Base-by-base conservation (phyloP, 2,888 invertebrate species). In the Epinotia ramella region DNA sequence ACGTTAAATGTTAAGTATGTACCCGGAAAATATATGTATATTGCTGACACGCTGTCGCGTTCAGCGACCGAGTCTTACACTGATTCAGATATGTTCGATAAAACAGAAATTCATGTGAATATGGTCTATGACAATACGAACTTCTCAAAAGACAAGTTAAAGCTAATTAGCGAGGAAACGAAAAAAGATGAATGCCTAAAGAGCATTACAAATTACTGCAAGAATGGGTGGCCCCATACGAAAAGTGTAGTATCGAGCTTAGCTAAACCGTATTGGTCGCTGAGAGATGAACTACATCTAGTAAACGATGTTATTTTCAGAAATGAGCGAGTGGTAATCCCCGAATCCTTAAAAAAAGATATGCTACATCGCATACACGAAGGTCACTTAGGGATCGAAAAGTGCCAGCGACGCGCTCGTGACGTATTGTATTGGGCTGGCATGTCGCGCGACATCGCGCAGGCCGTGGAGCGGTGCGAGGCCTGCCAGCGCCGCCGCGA, bases 31-130 rank as follows among this genome's bases (percentile, higher is more conserved):
- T 78, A 80, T 28, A 71, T 85, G 49, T 77, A 78, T 11, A 67
- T 85, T 18, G 82, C 84, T 3, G 84, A 86, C 76, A 80, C 84
- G 44, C 72, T 87, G 28, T 84, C 84, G 7, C 77, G 85, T 20
- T 63, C 74, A 12, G 73, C 80, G n/a, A 77, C 64, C 12, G 63
- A 53, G 56, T 2, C 16, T 4, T 24, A 24, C 13, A 18, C 28
- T 11, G 11, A 70, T 13, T 11, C 24, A 0, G 70, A 63, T 18
- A n/a, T 63, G 7, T 20, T 11, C 13, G 33, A 18, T 18, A n/a
- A 63, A 9, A 5, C 5, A 0, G 40, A 24, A 12, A 20, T 70
- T 1, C 60, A 70, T 12, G 60, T 70, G 0, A 24, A 69, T 16
- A 3, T 20, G 3, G 5, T 60, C 3, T 46, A 28, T 33, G 44